Evolutionary conservation across 23 tunicate genomes (phyloP), one percentile per base, ranked within the genome.

Genomic region (Styela clava): DNA sequence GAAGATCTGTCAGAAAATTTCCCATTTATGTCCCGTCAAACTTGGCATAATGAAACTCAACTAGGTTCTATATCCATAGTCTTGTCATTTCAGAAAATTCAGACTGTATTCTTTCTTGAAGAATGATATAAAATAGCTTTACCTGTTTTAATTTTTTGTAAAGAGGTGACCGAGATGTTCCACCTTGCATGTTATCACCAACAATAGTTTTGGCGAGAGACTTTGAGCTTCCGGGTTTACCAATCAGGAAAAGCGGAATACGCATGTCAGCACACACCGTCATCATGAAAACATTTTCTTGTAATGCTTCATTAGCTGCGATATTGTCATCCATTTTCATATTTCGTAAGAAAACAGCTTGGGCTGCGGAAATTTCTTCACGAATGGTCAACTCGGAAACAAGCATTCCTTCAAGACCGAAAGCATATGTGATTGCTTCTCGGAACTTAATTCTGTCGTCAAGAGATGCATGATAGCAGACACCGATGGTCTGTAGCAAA

Each of bases 141-240:
- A 76, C 81, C 81, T 88, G 86, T 62, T 88, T 88, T 28, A 88
- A 51, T 35, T 79, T n/a, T 33, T 69, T 62, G 61, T 74, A 88
- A 44, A 88, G 28, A 24, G 52, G 33, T 56, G 68, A 73, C 1
- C 36, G 77, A 9, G 94, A 83, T 19, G 51, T 74, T 16, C 29
- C 29, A 31, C 94, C 94, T 79, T 78, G 83, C 94, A 88, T 88
- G 0, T 83, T 86, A 34, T 71, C 80, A 21, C 83, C 74, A 7
- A 78, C 94, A 27, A 88, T 79, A 5, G 94, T 88, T 69, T 88
- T 88, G 0, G 94, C 94, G 9, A 88, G 82, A 24, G 94, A 88
- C 61, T 88, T 88, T 71, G 94, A 88, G 35, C 87, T 88, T 32
- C 94, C 94, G 27, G 94, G 94, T 69, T 88, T 88, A 0, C 94